phyloP scores from a whole-genome alignment of 2,113 vertebrate genomes.

The Grallaria varia region DNA sequence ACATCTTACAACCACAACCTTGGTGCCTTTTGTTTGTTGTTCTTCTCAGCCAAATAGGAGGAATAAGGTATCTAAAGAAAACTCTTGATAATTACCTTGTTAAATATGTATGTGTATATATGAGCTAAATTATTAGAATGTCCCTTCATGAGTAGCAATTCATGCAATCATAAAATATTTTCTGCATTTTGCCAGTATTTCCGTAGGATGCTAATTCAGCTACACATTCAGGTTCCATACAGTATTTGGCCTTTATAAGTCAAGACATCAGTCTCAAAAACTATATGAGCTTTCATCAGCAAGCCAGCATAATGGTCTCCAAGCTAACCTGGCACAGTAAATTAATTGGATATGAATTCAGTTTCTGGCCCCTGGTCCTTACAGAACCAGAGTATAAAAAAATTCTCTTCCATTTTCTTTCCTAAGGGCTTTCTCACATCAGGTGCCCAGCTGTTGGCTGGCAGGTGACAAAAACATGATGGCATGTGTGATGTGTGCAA shows the following conservation, averaged over 20 bases:
- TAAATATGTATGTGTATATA: not conserved
- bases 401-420: not conserved
- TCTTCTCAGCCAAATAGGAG: not conserved
- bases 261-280: not conserved
- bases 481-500: accelerated
- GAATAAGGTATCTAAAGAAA: not conserved
- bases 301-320: not conserved
- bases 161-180: not conserved
- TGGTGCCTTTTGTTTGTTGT: not conserved
- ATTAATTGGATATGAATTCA: not conserved
- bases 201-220: not conserved
- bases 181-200: not conserved
- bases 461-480: not conserved
- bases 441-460: too few species aligned
- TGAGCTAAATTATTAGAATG: not conserved
- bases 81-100: not conserved
- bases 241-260: not conserved
- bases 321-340: not conserved
- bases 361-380: not conserved
- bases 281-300: not conserved
- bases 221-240: not conserved
- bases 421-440: not conserved
- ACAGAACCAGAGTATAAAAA: not conserved
- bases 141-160: not conserved
- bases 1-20: not conserved